Conservation (phyloP, 1,140 invertebrate genomes). For the Helicoverpa zea region DNA sequence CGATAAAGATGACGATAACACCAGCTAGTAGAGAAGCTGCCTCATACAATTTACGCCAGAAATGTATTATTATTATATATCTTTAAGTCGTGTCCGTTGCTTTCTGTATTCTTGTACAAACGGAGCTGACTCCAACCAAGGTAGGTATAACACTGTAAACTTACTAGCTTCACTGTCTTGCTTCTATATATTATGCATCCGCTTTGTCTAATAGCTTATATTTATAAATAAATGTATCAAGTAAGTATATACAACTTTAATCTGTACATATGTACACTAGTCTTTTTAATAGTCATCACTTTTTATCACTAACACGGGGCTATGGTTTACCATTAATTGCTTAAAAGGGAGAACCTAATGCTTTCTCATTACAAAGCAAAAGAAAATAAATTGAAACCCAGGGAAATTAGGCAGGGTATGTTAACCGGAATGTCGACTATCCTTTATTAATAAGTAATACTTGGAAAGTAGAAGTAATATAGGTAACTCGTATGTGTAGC, state of each 20-base stretch:
- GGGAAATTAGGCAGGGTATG: conserved; percentile 28
- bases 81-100: conserved; percentile 46
- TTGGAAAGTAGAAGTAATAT: conserved; percentile 3
- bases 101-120: conserved; percentile 44
- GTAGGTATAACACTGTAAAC: conserved; percentile 65
- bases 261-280: background rate
- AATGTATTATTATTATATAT: conserved; percentile 58
- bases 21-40: conserved; percentile 27
- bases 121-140: conserved; percentile 69
- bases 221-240: conserved; percentile 9
- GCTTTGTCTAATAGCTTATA: conserved; percentile 58
- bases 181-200: conserved; percentile 57
- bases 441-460: conserved; percentile 19
- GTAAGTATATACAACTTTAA: conserved; percentile 25
- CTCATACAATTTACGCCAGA: conserved; percentile 6
- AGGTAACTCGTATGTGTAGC: conserved; percentile 33
- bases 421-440: conserved; percentile 35
- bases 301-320: conserved; percentile 25
- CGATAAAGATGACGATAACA: background rate
- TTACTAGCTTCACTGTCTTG: conserved; percentile 52
- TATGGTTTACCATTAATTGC: conserved; percentile 39
- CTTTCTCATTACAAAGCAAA: conserved; percentile 20
- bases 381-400: conserved; percentile 30
- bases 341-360: conserved; percentile 22
- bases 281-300: conserved; percentile 26